phyloP scores from a whole-genome alignment of 53 echinoderm and acorn worm species.

The Arbacia lixula region DNA sequence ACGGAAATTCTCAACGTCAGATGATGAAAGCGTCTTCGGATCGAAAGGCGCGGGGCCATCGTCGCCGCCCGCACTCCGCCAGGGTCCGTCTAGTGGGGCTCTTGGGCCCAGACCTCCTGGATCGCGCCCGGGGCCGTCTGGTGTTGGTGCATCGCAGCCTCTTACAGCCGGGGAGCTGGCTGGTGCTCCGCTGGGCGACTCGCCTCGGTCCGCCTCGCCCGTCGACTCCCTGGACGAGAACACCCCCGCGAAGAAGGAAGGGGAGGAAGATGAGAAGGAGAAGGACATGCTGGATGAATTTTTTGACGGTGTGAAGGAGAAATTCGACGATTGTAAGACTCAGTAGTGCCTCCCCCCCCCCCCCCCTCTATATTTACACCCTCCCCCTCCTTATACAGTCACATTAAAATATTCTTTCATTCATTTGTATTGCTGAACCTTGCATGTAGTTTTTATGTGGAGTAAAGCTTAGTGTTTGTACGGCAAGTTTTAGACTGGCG shows the following conservation, averaged over 20 bases:
- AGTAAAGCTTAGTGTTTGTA: too few relatives aligned
- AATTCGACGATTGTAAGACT: slow-evolving; percentile 28
- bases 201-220: slow-evolving; percentile 10
- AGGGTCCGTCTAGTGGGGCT: slow-evolving; percentile 1
- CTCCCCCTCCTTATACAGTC: too few relatives aligned
- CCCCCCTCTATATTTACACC: too few relatives aligned
- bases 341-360: neutral
- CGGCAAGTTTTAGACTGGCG: too few relatives aligned
- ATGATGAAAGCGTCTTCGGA: slow-evolving; percentile 2
- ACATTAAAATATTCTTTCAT: too few relatives aligned
- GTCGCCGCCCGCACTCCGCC: slow-evolving; percentile 8
- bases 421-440: too few relatives aligned
- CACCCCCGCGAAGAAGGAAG: neutral
- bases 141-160: neutral
- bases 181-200: slow-evolving; percentile 14
- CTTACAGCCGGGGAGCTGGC: slow-evolving; percentile 4
- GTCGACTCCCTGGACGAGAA: neutral
- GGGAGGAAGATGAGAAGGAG: slow-evolving; percentile 11
- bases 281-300: slow-evolving; percentile 23
- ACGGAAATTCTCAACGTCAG: slow-evolving; percentile 10
- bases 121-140: neutral
- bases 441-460: too few relatives aligned
- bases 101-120: neutral
- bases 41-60: slow-evolving; percentile 2
- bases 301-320: slow-evolving; percentile 29